Conservation (phyloP, 2,797 vertebrate genomes). For the Philypnodon macrostomus region DNA sequence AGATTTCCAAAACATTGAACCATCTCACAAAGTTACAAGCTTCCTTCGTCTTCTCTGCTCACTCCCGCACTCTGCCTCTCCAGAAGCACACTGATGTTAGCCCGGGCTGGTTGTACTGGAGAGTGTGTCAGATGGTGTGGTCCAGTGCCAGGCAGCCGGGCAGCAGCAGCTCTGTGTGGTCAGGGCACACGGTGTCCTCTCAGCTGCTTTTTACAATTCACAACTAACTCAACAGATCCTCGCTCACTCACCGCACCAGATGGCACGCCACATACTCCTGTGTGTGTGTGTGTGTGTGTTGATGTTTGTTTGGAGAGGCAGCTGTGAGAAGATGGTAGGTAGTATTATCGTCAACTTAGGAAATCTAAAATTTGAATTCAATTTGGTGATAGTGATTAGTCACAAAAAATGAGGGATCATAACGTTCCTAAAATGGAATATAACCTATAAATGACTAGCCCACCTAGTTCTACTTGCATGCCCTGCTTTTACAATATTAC, state of each 20-base stretch:
- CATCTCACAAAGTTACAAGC: constrained; percentile 30
- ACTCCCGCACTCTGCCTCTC: constrained; percentile 9
- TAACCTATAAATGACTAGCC: too few relatives aligned
- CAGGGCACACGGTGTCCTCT: constrained; percentile 63
- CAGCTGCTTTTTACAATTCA: constrained; percentile 67
- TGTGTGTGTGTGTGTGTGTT: constrained; percentile 29
- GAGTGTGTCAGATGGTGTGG: constrained; percentile 50
- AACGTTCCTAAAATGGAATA: too few relatives aligned
- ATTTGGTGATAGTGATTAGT: too few relatives aligned
- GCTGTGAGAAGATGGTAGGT: constrained; percentile 40
- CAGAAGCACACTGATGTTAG: not conserved
- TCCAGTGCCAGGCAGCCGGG: constrained; percentile 56
- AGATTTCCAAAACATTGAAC: constrained; percentile 37
- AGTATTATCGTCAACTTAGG: not conserved
- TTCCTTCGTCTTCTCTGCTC: constrained; percentile 19
- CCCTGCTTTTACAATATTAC: too few relatives aligned
- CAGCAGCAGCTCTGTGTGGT: constrained; percentile 59
- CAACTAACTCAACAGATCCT: constrained; percentile 61
- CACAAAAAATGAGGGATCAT: too few relatives aligned
- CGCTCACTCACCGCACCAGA: constrained; percentile 53
- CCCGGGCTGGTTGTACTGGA: constrained; percentile 26
- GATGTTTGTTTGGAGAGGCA: constrained; percentile 53
- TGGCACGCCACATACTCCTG: constrained; percentile 40
- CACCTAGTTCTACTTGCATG: too few relatives aligned
- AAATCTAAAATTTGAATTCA: not conserved